Evolutionary conservation across 1,140 invertebrate species (phyloP), one percentile per base, ranked within the genome.

Genomic region (Drosophila sp.): DNA sequence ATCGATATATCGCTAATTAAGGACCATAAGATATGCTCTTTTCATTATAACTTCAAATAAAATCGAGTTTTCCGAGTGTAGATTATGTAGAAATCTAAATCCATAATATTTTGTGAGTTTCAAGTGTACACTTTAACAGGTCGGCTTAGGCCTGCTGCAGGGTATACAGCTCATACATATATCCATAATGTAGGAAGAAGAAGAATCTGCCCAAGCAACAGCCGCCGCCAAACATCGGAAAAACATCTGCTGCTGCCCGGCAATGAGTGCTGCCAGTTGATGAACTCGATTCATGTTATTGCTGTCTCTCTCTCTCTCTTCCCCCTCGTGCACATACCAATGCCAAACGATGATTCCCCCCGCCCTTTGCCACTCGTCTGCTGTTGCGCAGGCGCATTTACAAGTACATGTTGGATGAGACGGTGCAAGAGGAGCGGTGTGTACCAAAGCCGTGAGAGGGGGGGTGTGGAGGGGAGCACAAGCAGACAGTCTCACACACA

Each of bases 341-440:
- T 47, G 44, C 17, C 44, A 50, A 50, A 27, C 44, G 44, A 50
- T 50, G 44, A 50, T 50, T 27, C 47, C 10, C 58, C 57, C 69
- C 17, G 17, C 17, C 17, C 17, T 17, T 17, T 17, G 17, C 17
- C 17, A 17, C 33, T 75, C 67, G 85, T 60, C 74, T 90, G 89
- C 77, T 90, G 89, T 91, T 90, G 89, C 89, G 89, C 89, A 90
- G 85, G 89, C 89, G 89, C 87, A 80, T 27, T 50, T 50, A 50
- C 67, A 71, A 81, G 74, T 81, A 79, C 66, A 60, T 40, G 62
- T 30, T 54, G 63, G 55, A 73, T 8, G 11, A 17, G 3, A 41
- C 40, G 3, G 40, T 17, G 17, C 17, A 41, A 38, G 35, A 38
- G 35, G 11, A 10, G 17, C 5, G 44, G 44, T 11, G 35, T 10